Conservation (phyloP, 1,140 invertebrate genomes). For the Euura saliciscinereae region DNA sequence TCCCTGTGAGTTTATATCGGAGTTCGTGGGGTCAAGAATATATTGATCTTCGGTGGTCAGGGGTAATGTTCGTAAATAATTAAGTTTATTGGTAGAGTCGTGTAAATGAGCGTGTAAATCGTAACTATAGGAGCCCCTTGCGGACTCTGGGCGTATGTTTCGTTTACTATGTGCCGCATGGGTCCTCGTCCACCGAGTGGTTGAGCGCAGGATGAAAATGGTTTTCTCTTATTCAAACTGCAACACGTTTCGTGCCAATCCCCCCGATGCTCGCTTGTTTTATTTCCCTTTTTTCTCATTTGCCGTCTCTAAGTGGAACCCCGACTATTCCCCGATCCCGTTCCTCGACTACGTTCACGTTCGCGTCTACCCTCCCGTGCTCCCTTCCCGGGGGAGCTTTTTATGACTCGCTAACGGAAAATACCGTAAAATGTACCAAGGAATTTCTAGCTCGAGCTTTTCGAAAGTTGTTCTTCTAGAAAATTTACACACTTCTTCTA, state of each 20-base stretch:
- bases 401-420: constrained; percentile 7
- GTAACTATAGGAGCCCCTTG: too few species aligned
- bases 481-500: background rate
- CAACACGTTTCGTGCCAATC: background rate
- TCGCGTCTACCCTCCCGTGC: background rate
- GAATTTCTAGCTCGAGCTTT: background rate
- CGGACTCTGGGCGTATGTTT: too few species aligned
- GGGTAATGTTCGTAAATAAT: too few species aligned
- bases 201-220: background rate
- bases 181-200: too few species aligned
- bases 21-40: too few species aligned
- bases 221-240: background rate
- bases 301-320: background rate
- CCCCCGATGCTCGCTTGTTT: background rate
- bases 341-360: too few species aligned
- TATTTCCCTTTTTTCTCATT: background rate
- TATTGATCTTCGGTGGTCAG: too few species aligned
- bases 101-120: too few species aligned
- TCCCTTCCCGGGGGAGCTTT: background rate
- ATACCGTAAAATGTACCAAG: background rate
- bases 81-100: too few species aligned
- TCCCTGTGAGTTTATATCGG: too few species aligned
- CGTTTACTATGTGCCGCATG: too few species aligned
- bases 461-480: background rate
- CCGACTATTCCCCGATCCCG: background rate